Conservation (phyloP, 2,113 vertebrate genomes). For the Acrocephalus arundinaceus region DNA sequence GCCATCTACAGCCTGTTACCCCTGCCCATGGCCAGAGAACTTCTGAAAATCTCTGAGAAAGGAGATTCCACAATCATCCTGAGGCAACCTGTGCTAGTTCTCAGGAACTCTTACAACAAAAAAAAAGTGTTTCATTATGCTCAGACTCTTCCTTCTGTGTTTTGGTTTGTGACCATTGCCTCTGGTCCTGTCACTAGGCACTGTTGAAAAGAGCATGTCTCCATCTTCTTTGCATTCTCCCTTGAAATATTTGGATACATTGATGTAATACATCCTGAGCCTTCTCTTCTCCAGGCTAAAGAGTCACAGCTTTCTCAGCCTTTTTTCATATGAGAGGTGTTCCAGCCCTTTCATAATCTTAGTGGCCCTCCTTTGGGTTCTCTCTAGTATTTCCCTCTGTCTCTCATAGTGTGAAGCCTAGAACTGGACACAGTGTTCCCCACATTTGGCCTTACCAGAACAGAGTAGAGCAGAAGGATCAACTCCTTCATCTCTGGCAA, state of each 20-base stretch:
- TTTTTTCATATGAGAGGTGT: not conserved
- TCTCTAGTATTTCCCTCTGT: not conserved
- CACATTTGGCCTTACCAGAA: not conserved
- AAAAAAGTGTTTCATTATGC: not conserved
- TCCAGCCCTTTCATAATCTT: not conserved
- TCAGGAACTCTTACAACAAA: not conserved
- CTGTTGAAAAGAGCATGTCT: not conserved
- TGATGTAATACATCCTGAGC: not conserved
- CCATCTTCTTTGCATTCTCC: not conserved
- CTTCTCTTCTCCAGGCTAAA: not conserved
- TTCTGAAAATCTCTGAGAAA: not conserved
- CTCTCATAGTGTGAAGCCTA: not conserved
- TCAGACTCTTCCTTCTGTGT: not conserved
- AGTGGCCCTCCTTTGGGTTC: not conserved
- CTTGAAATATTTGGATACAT: not conserved
- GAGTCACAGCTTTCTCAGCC: not conserved
- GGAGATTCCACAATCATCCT: not conserved
- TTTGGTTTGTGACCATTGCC: not conserved
- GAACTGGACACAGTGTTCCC: not conserved
- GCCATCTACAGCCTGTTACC: no score
- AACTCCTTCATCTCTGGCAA: not conserved
- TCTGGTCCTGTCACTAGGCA: not conserved
- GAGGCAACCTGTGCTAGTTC: not conserved
- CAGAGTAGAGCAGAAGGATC: not conserved
- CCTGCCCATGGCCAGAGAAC: no score